Conservation (phyloP, 2,113 vertebrate genomes). For the Echinops telfairi region DNA sequence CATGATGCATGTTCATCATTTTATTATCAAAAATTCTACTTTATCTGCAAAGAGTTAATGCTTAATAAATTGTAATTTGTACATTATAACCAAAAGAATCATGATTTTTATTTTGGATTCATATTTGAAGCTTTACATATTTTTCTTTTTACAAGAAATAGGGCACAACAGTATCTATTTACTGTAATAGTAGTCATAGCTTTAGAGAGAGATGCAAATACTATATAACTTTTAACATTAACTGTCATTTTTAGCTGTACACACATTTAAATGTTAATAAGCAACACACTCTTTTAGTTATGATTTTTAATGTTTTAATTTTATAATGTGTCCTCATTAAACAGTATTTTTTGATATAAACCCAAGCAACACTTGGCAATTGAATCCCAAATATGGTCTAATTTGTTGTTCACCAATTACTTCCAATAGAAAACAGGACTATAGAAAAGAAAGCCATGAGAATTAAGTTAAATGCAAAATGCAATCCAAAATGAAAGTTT, state of each 20-base stretch:
- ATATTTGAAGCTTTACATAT: background rate
- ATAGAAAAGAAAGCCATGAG: background rate
- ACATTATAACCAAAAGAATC: background rate
- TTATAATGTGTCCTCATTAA: background rate
- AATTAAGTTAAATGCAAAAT: background rate
- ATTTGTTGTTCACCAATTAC: background rate
- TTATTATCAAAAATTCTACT: background rate
- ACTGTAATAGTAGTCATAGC: background rate
- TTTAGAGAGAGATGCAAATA: background rate
- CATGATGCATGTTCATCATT: background rate
- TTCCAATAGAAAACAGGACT: background rate
- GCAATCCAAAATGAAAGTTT: background rate
- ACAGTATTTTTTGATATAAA: background rate
- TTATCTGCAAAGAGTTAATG: background rate
- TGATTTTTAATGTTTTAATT: slow-evolving; percentile 10
- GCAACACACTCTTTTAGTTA: background rate
- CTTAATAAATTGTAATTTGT: background rate
- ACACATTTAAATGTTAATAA: background rate
- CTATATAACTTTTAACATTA: too few relatives aligned
- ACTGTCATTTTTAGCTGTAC: background rate
- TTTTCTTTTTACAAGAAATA: background rate
- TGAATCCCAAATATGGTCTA: background rate
- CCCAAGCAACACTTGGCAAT: background rate
- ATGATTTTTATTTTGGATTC: background rate
- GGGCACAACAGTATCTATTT: background rate